These are phyloP conservation scores for Catostylus mosaicus DNA, from an alignment of 30 jellyfish, hydroid and myxozoan genomes.

Conservation along the genomic window DNA sequence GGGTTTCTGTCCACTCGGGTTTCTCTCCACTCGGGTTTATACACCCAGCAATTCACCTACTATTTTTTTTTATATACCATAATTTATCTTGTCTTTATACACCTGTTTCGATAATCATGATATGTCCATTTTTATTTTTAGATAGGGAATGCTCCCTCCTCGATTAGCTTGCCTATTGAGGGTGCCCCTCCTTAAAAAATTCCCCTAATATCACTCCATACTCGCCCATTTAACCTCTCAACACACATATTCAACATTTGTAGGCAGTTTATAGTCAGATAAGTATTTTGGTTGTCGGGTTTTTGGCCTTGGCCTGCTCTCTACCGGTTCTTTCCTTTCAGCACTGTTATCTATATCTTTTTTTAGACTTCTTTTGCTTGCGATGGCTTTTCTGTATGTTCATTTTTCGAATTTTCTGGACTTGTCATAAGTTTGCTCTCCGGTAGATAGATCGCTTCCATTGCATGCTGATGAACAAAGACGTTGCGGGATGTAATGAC, in stretches of 20 bases:
- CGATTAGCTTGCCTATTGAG: too few species aligned
- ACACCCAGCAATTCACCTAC: too few species aligned
- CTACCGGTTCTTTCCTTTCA: neutral
- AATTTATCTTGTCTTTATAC: too few species aligned
- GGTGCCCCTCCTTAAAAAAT: too few species aligned
- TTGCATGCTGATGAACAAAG: slow-evolving; percentile 9
- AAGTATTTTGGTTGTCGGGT: slow-evolving; percentile 4
- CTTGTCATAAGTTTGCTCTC: neutral
- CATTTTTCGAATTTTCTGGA: neutral
- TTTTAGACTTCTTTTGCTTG: neutral
- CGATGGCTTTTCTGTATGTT: neutral
- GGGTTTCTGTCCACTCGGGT: too few species aligned
- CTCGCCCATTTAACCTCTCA: slow-evolving; percentile 18
- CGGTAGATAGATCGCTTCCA: slow-evolving; percentile 13
- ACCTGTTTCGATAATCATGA: too few species aligned
- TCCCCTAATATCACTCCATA: too few species aligned
- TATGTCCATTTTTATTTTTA: too few species aligned
- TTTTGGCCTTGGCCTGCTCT: slow-evolving; percentile 15
- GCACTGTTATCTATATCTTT: neutral
- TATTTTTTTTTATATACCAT: too few species aligned
- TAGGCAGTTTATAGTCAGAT: slow-evolving; percentile 10
- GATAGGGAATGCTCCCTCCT: too few species aligned
- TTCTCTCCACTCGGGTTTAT: too few species aligned
- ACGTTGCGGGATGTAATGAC: slow-evolving; percentile 37
- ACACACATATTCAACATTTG: slow-evolving; percentile 28